These are phyloP conservation scores for Nomada ruficornis DNA, from an alignment of 2,888 invertebrate species.

Conservation along the genomic window DNA sequence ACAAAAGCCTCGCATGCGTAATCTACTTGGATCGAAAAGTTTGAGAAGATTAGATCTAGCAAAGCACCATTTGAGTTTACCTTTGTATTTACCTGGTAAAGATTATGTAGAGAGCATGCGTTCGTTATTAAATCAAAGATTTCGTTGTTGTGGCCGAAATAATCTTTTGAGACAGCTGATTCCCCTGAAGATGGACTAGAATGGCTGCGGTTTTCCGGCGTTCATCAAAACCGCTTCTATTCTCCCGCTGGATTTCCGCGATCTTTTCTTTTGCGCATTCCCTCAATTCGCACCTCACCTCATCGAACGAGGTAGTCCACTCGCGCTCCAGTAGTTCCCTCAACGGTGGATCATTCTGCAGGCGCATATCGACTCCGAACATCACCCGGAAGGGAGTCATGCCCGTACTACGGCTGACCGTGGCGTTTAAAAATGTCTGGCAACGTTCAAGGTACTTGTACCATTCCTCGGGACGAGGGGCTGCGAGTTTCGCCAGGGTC, in stretches of 20 bases:
- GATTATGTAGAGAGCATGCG: too few species aligned
- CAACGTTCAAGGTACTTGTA: neutral
- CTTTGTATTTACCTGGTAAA: too few species aligned
- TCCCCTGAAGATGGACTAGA: too few species aligned
- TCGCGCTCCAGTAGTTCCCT: constrained; percentile 10
- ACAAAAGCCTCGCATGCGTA: too few species aligned
- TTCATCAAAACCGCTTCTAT: neutral
- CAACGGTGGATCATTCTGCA: neutral
- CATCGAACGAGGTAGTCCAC: neutral
- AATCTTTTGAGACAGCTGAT: too few species aligned
- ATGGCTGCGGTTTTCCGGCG: constrained; percentile 1
- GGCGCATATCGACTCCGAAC: neutral
- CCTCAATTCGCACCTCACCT: constrained; percentile 2
- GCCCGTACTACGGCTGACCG: neutral
- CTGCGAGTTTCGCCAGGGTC: constrained; percentile 14
- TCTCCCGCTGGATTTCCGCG: constrained; percentile 5
- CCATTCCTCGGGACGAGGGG: neutral
- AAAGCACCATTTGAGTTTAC: too few species aligned
- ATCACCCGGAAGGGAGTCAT: constrained; percentile 3
- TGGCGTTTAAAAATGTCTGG: constrained; percentile 17
- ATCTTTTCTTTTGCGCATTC: constrained; percentile 2
- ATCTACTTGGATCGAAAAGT: too few species aligned
- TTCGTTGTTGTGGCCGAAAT: too few species aligned
- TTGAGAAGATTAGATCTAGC: too few species aligned
- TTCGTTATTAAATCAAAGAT: too few species aligned